A percentile compares a stretch with the other conserved stretches of the same genome.
These are phyloP conservation scores for Epinotia ramella DNA, from an alignment of 2,888 invertebrate genomes.

Conservation along the genomic window DNA sequence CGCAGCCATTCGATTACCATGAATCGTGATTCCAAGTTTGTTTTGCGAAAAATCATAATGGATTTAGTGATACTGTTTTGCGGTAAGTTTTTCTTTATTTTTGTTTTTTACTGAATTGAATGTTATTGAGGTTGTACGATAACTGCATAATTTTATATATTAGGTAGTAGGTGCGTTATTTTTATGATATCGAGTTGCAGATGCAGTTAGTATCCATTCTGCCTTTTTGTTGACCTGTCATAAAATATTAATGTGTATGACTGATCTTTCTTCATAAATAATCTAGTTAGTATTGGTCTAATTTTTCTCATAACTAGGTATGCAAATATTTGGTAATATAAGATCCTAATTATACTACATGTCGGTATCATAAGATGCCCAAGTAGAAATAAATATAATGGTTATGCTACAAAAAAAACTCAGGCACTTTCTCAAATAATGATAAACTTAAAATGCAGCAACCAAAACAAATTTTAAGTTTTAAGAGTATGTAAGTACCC, in stretches of 20 bases:
- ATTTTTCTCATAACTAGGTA: neutral
- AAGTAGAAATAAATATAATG: neutral
- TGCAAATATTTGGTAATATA: neutral
- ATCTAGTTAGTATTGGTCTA: neutral
- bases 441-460: neutral
- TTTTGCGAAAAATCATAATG: conserved; percentile 87
- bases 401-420: neutral
- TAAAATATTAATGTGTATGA: neutral
- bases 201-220: neutral
- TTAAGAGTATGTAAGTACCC: neutral
- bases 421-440: neutral
- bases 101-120: conserved; percentile 40
- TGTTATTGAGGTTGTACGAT: neutral
- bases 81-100: conserved; percentile 83
- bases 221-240: neutral
- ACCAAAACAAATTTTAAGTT: neutral
- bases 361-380: neutral
- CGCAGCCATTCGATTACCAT: conserved; percentile 75
- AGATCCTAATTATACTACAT: neutral
- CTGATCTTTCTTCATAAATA: neutral
- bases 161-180: neutral
- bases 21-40: conserved; percentile 84
- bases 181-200: neutral
- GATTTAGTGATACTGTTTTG: conserved; percentile 88
- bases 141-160: neutral